phyloP scores from a whole-genome alignment of 2,797 vertebrate species.

The Lithobates sylvaticus region DNA sequence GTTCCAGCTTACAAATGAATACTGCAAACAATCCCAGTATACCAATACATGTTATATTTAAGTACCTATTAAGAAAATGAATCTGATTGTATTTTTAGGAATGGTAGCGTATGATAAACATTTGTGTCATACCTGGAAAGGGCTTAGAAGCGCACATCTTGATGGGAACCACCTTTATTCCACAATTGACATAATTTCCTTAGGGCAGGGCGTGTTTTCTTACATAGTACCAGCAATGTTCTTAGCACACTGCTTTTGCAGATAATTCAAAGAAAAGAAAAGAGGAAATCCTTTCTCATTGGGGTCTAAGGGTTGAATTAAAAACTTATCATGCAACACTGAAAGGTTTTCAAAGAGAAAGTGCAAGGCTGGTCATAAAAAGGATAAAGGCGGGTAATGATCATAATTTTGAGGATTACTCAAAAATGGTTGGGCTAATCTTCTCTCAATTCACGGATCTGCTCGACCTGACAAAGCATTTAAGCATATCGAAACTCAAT shows the following conservation, averaged over 20 bases:
- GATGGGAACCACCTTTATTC: conserved; percentile 41
- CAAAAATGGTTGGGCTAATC: neutral
- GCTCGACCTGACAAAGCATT: neutral
- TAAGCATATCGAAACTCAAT: too few relatives aligned
- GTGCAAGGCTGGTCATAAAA: neutral
- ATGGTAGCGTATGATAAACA: neutral
- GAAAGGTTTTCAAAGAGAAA: neutral
- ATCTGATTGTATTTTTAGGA: conserved; percentile 28
- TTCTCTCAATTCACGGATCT: neutral
- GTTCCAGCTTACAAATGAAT: conserved; percentile 34
- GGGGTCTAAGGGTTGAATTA: neutral
- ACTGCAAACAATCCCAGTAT: conserved; percentile 26
- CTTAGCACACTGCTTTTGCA: neutral
- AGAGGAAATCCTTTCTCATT: neutral
- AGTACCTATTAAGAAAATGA: conserved; percentile 15
- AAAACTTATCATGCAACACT: neutral
- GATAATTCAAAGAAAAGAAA: conserved; percentile 7
- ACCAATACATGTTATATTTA: conserved; percentile 23
- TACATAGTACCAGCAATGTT: conserved; percentile 21
- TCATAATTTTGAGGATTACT: neutral
- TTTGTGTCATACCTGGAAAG: conserved; percentile 34
- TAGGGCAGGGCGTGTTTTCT: conserved; percentile 30
- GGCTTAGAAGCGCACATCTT: conserved; percentile 15
- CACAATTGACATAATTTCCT: conserved; percentile 35
- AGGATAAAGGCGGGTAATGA: neutral